Evolutionary conservation across 2,113 vertebrate genomes (phyloP).

Genomic region (Bagarius yarrelli): DNA sequence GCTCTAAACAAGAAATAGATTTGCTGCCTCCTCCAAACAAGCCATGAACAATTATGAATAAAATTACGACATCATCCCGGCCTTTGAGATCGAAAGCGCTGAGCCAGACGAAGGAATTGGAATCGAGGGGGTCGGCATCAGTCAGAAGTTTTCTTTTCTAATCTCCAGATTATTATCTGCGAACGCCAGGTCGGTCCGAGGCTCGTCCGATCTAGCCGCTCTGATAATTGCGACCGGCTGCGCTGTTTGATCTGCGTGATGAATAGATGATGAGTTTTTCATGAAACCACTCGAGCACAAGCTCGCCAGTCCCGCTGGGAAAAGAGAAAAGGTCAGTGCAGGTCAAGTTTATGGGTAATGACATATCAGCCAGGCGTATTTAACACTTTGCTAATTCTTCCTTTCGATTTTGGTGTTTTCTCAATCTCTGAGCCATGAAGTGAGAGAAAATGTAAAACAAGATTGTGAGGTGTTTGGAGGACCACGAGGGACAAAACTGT

Average conservation of each 20-base stretch:
- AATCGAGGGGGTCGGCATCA: background rate
- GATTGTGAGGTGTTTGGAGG: slow-evolving; percentile 73
- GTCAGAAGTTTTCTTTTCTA: slow-evolving; percentile 54
- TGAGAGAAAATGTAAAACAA: slow-evolving; percentile 72
- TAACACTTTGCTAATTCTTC: slow-evolving; percentile 90
- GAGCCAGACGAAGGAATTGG: slow-evolving; percentile 19
- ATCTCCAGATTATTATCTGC: slow-evolving; percentile 83
- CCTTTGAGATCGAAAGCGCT: slow-evolving; percentile 29
- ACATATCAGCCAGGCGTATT: slow-evolving; percentile 91
- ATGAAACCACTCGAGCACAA: slow-evolving; percentile 96
- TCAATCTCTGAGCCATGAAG: slow-evolving; percentile 67
- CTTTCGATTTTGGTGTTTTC: slow-evolving; percentile 78
- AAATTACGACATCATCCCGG: slow-evolving; percentile 39
- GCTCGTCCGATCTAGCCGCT: slow-evolving; percentile 85
- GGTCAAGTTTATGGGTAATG: slow-evolving; percentile 99
- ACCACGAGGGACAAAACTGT: slow-evolving; percentile 62
- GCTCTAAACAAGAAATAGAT: slow-evolving; percentile 43
- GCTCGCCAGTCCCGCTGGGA: slow-evolving; percentile 75
- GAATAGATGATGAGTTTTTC: slow-evolving; percentile 99
- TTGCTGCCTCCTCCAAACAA: slow-evolving; percentile 45
- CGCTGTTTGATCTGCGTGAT: slow-evolving; percentile 98
- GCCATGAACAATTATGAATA: slow-evolving; percentile 59
- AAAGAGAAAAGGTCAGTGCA: slow-evolving; percentile 76
- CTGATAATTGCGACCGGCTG: slow-evolving; percentile 87
- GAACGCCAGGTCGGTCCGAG: slow-evolving; percentile 76